A percentile compares a stretch with the other conserved stretches of the same genome.
Conservation (phyloP, 1,140 invertebrate species). For the Euborellia annulipes region DNA sequence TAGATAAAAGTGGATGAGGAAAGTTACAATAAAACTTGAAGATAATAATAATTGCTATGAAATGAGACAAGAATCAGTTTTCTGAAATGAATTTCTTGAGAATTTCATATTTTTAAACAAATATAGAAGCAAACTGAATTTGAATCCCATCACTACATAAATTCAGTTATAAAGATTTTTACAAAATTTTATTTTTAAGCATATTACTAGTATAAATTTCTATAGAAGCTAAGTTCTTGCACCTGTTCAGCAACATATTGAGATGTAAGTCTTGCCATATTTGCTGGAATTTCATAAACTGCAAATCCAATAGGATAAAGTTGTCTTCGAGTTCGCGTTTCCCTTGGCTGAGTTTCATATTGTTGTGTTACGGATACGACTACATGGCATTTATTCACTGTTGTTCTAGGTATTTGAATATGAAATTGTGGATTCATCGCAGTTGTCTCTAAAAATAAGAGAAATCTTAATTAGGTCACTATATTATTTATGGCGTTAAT, state of each 20-base stretch:
- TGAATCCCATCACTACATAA: no score
- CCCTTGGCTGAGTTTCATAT: constrained; percentile 35
- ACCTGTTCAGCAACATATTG: constrained; percentile 45
- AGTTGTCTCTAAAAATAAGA: constrained; percentile 45
- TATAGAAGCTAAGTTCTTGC: background rate
- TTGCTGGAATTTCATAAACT: constrained; percentile 50
- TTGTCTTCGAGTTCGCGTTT: constrained; percentile 28
- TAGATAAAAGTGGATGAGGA: no score
- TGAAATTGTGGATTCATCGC: constrained; percentile 57
- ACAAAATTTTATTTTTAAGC: no score
- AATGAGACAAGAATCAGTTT: no score
- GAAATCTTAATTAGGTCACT: no score
- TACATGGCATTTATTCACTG: constrained; percentile 47
- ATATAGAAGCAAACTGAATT: no score
- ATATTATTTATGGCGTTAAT: no score
- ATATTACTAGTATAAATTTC: background rate
- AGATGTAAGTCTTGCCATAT: constrained; percentile 39
- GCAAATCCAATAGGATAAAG: constrained; percentile 48
- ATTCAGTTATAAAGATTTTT: no score
- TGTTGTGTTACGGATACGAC: constrained; percentile 57
- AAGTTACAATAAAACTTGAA: no score
- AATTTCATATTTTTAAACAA: no score
- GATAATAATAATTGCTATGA: no score
- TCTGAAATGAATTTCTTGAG: no score
- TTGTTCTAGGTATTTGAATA: constrained; percentile 44